Conservation (phyloP, 2,888 invertebrate species). For the Eilema caniola region DNA sequence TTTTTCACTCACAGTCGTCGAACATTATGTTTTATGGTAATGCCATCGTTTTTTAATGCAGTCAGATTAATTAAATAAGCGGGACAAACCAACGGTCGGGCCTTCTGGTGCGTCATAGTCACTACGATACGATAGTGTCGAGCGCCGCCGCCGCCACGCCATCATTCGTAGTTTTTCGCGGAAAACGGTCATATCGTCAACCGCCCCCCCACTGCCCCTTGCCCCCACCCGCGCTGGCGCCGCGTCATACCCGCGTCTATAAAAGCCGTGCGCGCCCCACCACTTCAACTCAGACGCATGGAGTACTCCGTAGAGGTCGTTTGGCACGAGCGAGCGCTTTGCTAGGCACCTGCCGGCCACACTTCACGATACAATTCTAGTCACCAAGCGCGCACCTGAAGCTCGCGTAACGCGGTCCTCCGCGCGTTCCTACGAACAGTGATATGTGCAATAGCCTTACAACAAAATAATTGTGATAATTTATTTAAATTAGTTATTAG, state of each 20-base stretch:
- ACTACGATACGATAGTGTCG: slow-evolving; percentile 70
- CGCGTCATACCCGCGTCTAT: slow-evolving; percentile 81
- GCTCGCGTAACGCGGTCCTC: slow-evolving; percentile 83
- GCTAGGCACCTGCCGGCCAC: slow-evolving; percentile 88
- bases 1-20: slow-evolving; percentile 68
- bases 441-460: slow-evolving; percentile 86
- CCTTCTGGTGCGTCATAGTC: slow-evolving; percentile 74
- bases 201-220: slow-evolving; percentile 53
- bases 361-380: slow-evolving; percentile 84
- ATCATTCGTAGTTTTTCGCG: slow-evolving; percentile 82
- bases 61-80: slow-evolving; percentile 56
- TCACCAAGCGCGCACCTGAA: slow-evolving; percentile 84
- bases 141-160: slow-evolving; percentile 66
- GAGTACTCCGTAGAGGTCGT: slow-evolving; percentile 88
- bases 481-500: slow-evolving; percentile 85
- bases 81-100: slow-evolving; percentile 74
- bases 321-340: slow-evolving; percentile 88
- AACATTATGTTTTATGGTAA: slow-evolving; percentile 39
- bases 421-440: slow-evolving; percentile 86
- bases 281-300: slow-evolving; percentile 87
- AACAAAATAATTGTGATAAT: slow-evolving; percentile 85
- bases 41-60: slow-evolving; percentile 44
- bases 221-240: slow-evolving; percentile 61
- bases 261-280: slow-evolving; percentile 81
- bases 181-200: slow-evolving; percentile 81